phyloP scores from a whole-genome alignment of 2,113 vertebrate genomes.

The Poeciliopsis occidentalis region DNA sequence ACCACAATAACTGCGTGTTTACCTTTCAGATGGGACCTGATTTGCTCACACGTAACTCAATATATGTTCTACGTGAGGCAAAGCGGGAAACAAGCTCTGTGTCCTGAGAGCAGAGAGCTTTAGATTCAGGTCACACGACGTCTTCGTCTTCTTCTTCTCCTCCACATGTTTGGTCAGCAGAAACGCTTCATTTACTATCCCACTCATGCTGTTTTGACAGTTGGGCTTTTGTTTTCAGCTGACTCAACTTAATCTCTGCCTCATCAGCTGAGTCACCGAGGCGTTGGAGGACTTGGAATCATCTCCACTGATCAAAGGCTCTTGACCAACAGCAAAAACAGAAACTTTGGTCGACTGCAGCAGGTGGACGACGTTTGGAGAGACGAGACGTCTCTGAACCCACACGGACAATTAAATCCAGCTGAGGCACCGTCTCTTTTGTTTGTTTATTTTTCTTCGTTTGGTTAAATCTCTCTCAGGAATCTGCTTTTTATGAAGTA shows the following conservation, averaged over 20 bases:
- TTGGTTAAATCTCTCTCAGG: neutral
- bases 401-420: slow-evolving; percentile 23
- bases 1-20: neutral
- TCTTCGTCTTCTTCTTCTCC: neutral
- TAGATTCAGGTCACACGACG: slow-evolving; percentile 21
- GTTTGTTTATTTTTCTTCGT: too few species aligned
- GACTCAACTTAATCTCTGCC: slow-evolving; percentile 53
- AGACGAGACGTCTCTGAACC: slow-evolving; percentile 20
- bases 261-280: slow-evolving; percentile 54
- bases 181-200: slow-evolving; percentile 42
- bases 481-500: neutral
- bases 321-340: slow-evolving; percentile 63
- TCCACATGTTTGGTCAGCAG: slow-evolving; percentile 30
- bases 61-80: slow-evolving; percentile 1
- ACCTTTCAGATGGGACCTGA: neutral
- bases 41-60: slow-evolving; percentile 1
- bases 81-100: neutral
- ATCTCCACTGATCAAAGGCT: slow-evolving; percentile 59
- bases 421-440: too few species aligned
- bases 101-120: slow-evolving; percentile 13
- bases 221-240: slow-evolving; percentile 50
- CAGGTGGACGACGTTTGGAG: neutral
- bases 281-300: slow-evolving; percentile 12
- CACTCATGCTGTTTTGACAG: slow-evolving; percentile 55
- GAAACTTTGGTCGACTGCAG: slow-evolving; percentile 19